These are phyloP conservation scores for Craniophora ligustri DNA, from an alignment of 2,888 invertebrate genomes.

Conservation along the genomic window DNA sequence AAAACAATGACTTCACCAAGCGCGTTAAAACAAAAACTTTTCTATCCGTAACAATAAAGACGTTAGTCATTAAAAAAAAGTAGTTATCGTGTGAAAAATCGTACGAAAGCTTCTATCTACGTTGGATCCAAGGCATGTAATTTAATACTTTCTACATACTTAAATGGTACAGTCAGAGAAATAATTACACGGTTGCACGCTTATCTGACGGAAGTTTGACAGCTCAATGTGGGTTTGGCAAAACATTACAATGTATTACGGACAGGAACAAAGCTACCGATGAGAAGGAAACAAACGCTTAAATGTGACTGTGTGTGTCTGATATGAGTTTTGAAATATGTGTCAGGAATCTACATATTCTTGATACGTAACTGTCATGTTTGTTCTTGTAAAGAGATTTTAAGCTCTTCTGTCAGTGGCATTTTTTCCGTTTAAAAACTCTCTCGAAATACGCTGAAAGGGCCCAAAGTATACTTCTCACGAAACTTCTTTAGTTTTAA, in stretches of 20 bases:
- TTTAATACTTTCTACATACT: slow-evolving; percentile 81
- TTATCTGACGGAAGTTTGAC: slow-evolving; percentile 79
- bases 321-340: slow-evolving; percentile 45
- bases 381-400: neutral
- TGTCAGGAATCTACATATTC: slow-evolving; percentile 35
- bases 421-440: too few species aligned
- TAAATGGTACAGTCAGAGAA: slow-evolving; percentile 73
- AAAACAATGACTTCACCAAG: slow-evolving; percentile 51
- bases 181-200: slow-evolving; percentile 78
- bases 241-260: slow-evolving; percentile 62
- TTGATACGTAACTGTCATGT: slow-evolving; percentile 15
- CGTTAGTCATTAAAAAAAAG: slow-evolving; percentile 71
- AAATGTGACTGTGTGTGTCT: slow-evolving; percentile 43
- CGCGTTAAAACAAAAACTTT: slow-evolving; percentile 56
- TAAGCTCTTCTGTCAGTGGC: too few species aligned
- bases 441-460: too few species aligned
- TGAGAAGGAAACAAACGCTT: slow-evolving; percentile 57
- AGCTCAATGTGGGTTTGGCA: slow-evolving; percentile 78
- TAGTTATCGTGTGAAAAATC: slow-evolving; percentile 82
- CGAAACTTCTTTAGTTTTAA: too few species aligned
- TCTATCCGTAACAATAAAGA: slow-evolving; percentile 74
- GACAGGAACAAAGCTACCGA: slow-evolving; percentile 57
- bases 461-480: too few species aligned
- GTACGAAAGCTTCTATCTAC: slow-evolving; percentile 65
- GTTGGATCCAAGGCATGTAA: slow-evolving; percentile 72